Conservation (phyloP, 1,140 invertebrate species). For the Gryon sp. region DNA sequence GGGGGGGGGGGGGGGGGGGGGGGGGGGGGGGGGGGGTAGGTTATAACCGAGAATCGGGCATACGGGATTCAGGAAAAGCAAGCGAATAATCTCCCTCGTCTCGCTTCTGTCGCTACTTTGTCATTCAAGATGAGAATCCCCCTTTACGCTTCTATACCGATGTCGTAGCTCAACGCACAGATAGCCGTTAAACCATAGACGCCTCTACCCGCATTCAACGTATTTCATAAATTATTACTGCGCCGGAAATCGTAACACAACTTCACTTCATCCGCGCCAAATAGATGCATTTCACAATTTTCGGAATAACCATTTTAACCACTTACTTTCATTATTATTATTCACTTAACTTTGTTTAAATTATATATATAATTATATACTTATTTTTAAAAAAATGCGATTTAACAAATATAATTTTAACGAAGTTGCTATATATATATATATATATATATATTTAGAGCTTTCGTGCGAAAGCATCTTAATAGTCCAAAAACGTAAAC, state of each 20-base stretch:
- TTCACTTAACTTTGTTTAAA: too few relatives aligned
- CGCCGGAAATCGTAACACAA: conserved; percentile 41
- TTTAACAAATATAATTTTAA: too few relatives aligned
- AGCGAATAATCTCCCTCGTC: conserved; percentile 50
- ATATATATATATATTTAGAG: too few relatives aligned
- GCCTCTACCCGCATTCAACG: conserved; percentile 47
- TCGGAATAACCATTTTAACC: conserved; percentile 30
- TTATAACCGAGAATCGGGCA: conserved; percentile 32
- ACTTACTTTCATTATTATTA: too few relatives aligned
- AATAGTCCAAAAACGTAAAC: too few relatives aligned
- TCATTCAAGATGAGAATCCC: conserved; percentile 42
- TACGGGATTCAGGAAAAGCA: conserved; percentile 47
- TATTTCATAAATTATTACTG: conserved; percentile 52
- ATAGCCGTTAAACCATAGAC: conserved; percentile 55
- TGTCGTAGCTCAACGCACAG: conserved; percentile 55
- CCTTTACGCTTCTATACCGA: conserved; percentile 31
- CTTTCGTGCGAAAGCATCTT: too few relatives aligned
- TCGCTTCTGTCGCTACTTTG: conserved; percentile 35
- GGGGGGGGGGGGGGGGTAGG: background rate
- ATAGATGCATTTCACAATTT: too few relatives aligned
- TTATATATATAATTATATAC: too few relatives aligned
- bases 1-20: background rate
- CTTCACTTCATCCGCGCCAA: background rate
- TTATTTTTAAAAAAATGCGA: too few relatives aligned
- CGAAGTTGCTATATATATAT: too few relatives aligned